Percentiles rank a stretch among this genome's conserved stretches.
Conservation (phyloP, 1,140 invertebrate species). For the Calycopis cecrops region DNA sequence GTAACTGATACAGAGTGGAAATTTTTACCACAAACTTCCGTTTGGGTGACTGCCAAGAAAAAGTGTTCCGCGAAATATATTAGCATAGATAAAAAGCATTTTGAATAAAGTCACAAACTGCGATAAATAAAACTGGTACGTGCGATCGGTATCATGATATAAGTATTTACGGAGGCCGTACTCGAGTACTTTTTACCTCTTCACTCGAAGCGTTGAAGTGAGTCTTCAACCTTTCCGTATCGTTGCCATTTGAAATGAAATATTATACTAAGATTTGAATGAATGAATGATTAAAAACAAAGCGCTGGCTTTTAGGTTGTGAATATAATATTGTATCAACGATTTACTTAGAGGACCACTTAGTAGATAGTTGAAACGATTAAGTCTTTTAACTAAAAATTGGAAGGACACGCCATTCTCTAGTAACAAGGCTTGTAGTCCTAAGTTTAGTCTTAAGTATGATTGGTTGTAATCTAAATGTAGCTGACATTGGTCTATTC, state of each 20-base stretch:
- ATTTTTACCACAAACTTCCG: no score
- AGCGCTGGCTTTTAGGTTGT: background rate
- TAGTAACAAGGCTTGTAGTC: background rate
- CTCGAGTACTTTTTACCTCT: slow-evolving; percentile 1
- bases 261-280: slow-evolving; percentile 1
- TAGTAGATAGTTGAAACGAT: background rate
- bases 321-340: background rate
- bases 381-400: background rate
- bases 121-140: slow-evolving; percentile 4
- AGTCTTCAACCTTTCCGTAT: background rate
- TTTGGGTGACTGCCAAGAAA: background rate
- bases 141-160: slow-evolving; percentile 1
- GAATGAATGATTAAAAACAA: background rate
- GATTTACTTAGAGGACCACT: background rate
- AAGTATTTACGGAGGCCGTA: background rate
- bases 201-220: background rate
- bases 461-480: no score
- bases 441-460: no score
- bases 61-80: background rate
- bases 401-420: background rate
- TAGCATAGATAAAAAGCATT: slow-evolving; percentile 9
- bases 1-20: no score
- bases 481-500: no score
- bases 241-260: slow-evolving; percentile 3
- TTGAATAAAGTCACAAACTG: slow-evolving; percentile 3